A percentile compares a stretch with the other conserved stretches of the same genome.
Conservation (phyloP, 2,888 invertebrate species). For the Drosophila rellima region DNA sequence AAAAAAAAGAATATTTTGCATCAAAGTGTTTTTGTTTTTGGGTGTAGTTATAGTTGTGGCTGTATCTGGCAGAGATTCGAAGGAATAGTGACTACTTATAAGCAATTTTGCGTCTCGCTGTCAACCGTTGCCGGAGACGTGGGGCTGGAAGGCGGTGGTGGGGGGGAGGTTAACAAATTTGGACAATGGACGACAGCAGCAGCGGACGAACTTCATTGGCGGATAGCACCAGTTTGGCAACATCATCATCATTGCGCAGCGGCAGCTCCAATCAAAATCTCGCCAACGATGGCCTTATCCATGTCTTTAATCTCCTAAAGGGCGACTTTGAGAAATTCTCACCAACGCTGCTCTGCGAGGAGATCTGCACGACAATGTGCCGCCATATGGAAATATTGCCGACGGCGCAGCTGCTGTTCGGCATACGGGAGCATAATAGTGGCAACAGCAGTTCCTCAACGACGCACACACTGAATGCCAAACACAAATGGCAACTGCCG, state of each 20-base stretch:
- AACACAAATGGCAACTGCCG: slow-evolving; percentile 89
- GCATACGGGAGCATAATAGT: slow-evolving; percentile 88
- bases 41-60: neutral
- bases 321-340: slow-evolving; percentile 72
- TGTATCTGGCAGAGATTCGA: neutral
- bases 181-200: slow-evolving; percentile 72
- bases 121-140: neutral
- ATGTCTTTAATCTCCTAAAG: slow-evolving; percentile 80
- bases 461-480: neutral
- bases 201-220: slow-evolving; percentile 64
- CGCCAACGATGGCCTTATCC: slow-evolving; percentile 60
- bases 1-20: neutral
- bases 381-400: slow-evolving; percentile 91
- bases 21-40: slow-evolving; percentile 37
- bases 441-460: neutral
- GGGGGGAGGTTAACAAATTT: neutral
- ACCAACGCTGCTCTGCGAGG: slow-evolving; percentile 87
- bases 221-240: slow-evolving; percentile 65
- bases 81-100: neutral
- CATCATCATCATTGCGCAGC: slow-evolving; percentile 59
- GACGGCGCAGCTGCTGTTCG: slow-evolving; percentile 92
- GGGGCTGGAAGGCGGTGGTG: neutral
- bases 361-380: slow-evolving; percentile 90
- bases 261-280: slow-evolving; percentile 59
- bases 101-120: neutral